These are phyloP conservation scores for Standfussiana lucernea DNA, from an alignment of 2,888 invertebrate genomes.

Conservation along the genomic window DNA sequence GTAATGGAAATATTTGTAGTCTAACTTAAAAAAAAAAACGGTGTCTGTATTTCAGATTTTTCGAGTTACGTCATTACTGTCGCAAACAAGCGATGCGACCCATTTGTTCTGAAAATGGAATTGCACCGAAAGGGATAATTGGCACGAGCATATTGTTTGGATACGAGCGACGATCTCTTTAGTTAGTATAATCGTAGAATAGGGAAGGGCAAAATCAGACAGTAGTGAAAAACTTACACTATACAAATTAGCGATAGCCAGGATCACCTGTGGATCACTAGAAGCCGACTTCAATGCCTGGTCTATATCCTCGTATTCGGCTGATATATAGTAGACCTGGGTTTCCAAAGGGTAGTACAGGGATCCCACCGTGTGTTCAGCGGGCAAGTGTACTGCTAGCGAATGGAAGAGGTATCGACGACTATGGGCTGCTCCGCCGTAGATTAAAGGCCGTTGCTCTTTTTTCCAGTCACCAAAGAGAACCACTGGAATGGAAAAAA, in stretches of 20 bases:
- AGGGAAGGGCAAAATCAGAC: neutral
- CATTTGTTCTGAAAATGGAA: neutral
- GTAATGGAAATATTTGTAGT: no score
- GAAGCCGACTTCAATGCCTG: constrained; percentile 74
- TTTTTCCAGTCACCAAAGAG: constrained; percentile 77
- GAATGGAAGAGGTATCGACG: constrained; percentile 84
- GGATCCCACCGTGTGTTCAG: constrained; percentile 80
- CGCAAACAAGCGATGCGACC: neutral
- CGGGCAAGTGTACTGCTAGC: constrained; percentile 79
- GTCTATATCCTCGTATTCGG: constrained; percentile 75
- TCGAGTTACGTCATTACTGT: no score
- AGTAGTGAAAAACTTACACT: constrained; percentile 69
- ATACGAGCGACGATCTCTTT: neutral
- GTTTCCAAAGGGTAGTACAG: constrained; percentile 80
- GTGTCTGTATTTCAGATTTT: no score
- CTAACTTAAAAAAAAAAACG: no score
- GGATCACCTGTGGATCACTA: constrained; percentile 79
- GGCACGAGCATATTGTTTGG: neutral
- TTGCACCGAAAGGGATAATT: neutral
- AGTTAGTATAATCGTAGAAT: neutral
- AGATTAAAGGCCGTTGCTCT: constrained; percentile 74
- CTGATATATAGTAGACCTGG: constrained; percentile 79
- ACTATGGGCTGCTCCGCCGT: constrained; percentile 82
- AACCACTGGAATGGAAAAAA: constrained; percentile 71
- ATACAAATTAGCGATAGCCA: constrained; percentile 80